A percentile compares a stretch with the other conserved stretches of the same genome.
Conservation (phyloP, 2,113 vertebrate genomes). For the Opisthocomus hoazin region DNA sequence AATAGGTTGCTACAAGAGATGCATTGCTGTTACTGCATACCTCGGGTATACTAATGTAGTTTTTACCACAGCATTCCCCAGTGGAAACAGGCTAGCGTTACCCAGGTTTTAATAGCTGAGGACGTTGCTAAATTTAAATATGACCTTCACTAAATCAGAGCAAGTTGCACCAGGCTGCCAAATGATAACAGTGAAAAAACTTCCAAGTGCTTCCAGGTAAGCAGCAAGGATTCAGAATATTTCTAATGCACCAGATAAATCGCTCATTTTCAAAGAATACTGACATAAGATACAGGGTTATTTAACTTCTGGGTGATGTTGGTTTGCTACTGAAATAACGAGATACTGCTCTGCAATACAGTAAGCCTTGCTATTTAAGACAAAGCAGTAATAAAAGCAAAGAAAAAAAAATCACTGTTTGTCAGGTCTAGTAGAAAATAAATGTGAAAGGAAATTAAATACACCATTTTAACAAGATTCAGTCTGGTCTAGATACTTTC, state of each 20-base stretch:
- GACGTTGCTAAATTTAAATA: constrained; percentile 7
- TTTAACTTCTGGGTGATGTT: background rate
- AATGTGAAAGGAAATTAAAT: background rate
- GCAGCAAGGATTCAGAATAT: background rate
- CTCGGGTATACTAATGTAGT: rapidly evolving
- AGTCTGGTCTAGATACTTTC: background rate
- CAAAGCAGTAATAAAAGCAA: background rate
- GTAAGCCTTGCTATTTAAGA: background rate
- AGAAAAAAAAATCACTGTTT: background rate
- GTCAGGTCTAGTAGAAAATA: background rate
- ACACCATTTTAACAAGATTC: background rate
- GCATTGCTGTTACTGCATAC: background rate
- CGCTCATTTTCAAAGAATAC: background rate
- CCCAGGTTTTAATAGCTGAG: background rate
- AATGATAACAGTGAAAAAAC: background rate
- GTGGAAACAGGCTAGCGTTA: background rate
- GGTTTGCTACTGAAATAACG: background rate
- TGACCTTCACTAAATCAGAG: constrained; percentile 4
- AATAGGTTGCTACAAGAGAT: background rate
- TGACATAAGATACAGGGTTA: background rate
- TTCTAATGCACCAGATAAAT: background rate
- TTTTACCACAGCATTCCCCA: background rate
- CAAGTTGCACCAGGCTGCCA: background rate
- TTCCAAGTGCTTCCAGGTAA: background rate
- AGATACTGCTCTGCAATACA: background rate